Evolutionary conservation across 1,140 invertebrate species (phyloP), one percentile per base, ranked within the genome.

Genomic region (Drosophila pruinosa): DNA sequence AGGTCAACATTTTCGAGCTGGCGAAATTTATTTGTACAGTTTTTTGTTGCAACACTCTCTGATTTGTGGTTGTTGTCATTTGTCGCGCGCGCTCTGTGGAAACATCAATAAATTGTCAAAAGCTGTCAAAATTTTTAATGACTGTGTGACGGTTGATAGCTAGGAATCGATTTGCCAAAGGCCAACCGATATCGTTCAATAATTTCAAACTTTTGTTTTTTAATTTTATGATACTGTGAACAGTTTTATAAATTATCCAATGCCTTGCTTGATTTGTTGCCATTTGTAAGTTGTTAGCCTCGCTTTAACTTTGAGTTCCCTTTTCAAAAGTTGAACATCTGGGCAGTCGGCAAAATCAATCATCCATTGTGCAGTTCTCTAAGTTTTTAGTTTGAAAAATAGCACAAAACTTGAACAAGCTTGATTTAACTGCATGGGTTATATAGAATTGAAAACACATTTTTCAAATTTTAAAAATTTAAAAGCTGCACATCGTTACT

Each of bases 121-220:
- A 82, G 64, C 74, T 86, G 82, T 86, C 82, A 86, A 86, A 86
- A 86, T 82, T 82, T 86, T 82, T 88, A 86, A 86, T 88, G 82
- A 88, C 59, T 88, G 82, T 85, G 81, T 78, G 82, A 86, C 82
- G 82, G 57, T 59, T 88, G 78, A 88, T 86, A 86, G 68, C 77
- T 53, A 57, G 71, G 65, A 88, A 86, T 86, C 82, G 74, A 86
- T 86, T 86, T 70, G 74, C 70, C 78, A 72, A 50, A 77, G 75
- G 59, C 75, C 43, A 17, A 52, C 22, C 38, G 54, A 79, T 80
- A 59, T 58, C 41, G 50, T 76, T 80, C 45, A 57, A 52, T 28
- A 10, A 53, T 56, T 59, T 12, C 7, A 19, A 48, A 28, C 14
- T 70, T 38, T 34, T 28, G 17, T n/a, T 19, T 43, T 12, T 24